These are phyloP conservation scores for Naja naja DNA, from an alignment of 2,113 vertebrate species.

Conservation along the genomic window DNA sequence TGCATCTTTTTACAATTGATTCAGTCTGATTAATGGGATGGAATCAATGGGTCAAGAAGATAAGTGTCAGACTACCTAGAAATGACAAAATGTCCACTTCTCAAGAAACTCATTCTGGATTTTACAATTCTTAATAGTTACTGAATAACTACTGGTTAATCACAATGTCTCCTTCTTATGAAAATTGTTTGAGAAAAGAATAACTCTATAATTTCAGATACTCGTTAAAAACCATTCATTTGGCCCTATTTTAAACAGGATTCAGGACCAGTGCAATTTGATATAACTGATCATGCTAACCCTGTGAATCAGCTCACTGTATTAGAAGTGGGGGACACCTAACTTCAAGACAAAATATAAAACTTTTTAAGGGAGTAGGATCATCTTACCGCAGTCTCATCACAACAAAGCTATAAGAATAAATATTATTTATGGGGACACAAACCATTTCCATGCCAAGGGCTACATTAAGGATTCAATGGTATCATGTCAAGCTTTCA, in stretches of 20 bases:
- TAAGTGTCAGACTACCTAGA: neutral
- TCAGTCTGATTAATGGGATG: neutral
- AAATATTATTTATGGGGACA: neutral
- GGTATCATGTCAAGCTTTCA: neutral
- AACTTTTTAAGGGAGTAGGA: neutral
- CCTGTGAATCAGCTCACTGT: neutral
- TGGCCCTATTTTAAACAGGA: neutral
- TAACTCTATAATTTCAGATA: neutral
- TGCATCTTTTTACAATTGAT: neutral
- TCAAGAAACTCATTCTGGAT: neutral
- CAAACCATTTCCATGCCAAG: neutral
- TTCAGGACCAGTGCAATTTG: neutral
- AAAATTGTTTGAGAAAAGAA: neutral
- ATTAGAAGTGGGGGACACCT: neutral
- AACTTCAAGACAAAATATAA: neutral
- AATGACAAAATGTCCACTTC: neutral
- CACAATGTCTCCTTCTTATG: neutral
- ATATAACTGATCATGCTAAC: neutral
- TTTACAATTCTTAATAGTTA: neutral
- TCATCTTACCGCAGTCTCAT: neutral
- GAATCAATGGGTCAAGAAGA: neutral
- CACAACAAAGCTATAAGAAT: neutral
- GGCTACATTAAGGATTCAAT: neutral
- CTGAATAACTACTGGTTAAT: neutral
- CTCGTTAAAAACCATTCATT: neutral